A percentile compares a stretch with the other conserved stretches of the same genome.
phyloP scores from a whole-genome alignment of 2,888 invertebrate genomes.

The Cenopis cana region DNA sequence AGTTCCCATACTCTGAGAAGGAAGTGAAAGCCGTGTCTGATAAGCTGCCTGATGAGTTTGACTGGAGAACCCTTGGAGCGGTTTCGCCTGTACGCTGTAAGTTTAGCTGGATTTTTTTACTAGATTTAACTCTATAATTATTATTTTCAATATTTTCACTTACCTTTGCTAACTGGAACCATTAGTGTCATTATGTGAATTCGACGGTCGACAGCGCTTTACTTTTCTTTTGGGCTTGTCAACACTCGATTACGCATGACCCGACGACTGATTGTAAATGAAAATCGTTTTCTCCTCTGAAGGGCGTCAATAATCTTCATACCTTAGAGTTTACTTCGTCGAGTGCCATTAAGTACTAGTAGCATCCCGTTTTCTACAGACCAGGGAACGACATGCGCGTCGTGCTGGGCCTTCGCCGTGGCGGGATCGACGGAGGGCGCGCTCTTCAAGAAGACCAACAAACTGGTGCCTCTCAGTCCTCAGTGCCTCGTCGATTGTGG shows the following conservation, averaged over 20 bases:
- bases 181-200: too few relatives aligned
- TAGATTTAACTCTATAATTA: too few relatives aligned
- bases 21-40: constrained; percentile 53
- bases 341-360: not conserved
- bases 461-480: constrained; percentile 69
- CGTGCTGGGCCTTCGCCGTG: constrained; percentile 80
- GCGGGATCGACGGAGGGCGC: constrained; percentile 77
- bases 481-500: constrained; percentile 77
- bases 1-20: constrained; percentile 61
- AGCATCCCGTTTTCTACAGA: constrained; percentile 53
- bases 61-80: constrained; percentile 71
- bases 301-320: too few relatives aligned
- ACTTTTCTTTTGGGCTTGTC: too few relatives aligned
- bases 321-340: too few relatives aligned
- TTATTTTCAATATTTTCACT: too few relatives aligned
- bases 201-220: too few relatives aligned
- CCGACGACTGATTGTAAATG: too few relatives aligned
- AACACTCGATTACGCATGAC: too few relatives aligned
- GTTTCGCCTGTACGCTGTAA: constrained; percentile 72
- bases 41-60: constrained; percentile 68
- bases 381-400: constrained; percentile 64
- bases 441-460: constrained; percentile 65
- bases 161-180: too few relatives aligned
- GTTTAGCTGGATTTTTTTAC: constrained; percentile 37
- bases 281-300: too few relatives aligned